Base-by-base conservation (phyloP, 2,113 vertebrate genomes). In the Chiloscyllium plagiosum region DNA sequence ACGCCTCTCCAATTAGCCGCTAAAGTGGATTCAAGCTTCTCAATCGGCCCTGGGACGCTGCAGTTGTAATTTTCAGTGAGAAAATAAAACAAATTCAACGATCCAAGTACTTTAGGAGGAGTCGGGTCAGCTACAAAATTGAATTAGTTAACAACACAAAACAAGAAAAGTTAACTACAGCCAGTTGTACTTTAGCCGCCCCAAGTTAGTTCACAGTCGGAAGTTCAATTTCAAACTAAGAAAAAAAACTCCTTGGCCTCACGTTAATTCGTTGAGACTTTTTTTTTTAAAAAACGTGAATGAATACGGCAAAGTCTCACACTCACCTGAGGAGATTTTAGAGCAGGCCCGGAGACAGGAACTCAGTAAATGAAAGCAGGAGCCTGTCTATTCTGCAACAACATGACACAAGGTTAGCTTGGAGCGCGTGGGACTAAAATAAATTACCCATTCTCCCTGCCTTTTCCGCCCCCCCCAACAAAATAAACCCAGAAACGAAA, bases 1-100 rank as follows among this genome's bases (percentile, higher is more conserved):
- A 97, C 97, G 96, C 97, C 97, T 98, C 97, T 97, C 96, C 97
- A 98, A 98, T 98, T 97, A 98, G 97, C 97, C 96, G 50, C 97
- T 96, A 96, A 61, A 97, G 96, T 96, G 97, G 95, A 97, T 96
- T 96, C 96, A 96, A 97, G 95, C 37, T 97, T 97, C 97, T 37
- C 50, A 96, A 96, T 66, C 89, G 96, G 52, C 85, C 95, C 70
- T 95, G 56, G 56, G 70, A 56, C 83, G 61, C 89, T 52, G 42
- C 95, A 96, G 97, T 96, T 96, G 96, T 89, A 94, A 96, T 95
- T 96, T 96, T 96, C 80, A 94, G 96, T 94, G 65, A 94, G 96
- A 96, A 96, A 96, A 69, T 80, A 17, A 96, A 90, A 56, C 17
- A 70, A 69, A 68, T 70, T n/a, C 92, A 24, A 96, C 68, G 37